A percentile compares a stretch with the other conserved stretches of the same genome.
phyloP scores from a whole-genome alignment of 1,140 invertebrate species.

The Tigriopus japonicus region DNA sequence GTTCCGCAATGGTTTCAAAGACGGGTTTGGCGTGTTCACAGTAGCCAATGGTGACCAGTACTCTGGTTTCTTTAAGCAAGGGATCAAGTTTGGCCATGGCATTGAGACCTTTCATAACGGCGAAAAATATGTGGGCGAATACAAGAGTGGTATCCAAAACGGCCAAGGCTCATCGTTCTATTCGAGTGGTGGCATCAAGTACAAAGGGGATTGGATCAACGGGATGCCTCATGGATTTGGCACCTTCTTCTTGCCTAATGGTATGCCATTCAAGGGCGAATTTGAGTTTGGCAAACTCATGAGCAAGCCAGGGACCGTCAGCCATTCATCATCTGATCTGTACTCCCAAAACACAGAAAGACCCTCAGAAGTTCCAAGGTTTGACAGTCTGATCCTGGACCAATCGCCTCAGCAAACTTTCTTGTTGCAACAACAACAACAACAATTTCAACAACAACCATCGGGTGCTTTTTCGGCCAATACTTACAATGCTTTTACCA shows the following conservation, averaged over 20 bases:
- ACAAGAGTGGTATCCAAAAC: background rate
- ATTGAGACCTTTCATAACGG: background rate
- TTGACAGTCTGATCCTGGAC: too few relatives aligned
- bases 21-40: background rate
- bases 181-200: background rate
- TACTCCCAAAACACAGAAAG: too few relatives aligned
- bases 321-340: too few relatives aligned
- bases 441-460: too few relatives aligned
- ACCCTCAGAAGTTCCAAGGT: too few relatives aligned
- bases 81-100: background rate
- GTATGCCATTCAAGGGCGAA: background rate
- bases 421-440: too few relatives aligned
- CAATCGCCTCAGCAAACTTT: too few relatives aligned
- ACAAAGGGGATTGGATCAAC: background rate
- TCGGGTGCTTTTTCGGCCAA: too few relatives aligned
- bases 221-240: background rate
- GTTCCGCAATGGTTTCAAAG: conserved; percentile 5
- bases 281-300: background rate
- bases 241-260: background rate
- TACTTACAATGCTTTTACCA: too few relatives aligned
- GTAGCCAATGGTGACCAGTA: background rate
- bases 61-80: background rate
- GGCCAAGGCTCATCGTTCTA: background rate
- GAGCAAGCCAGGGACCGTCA: background rate
- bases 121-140: background rate